Evolutionary conservation across 2,888 invertebrate species (phyloP).

Genomic region (Brenthis daphne): DNA sequence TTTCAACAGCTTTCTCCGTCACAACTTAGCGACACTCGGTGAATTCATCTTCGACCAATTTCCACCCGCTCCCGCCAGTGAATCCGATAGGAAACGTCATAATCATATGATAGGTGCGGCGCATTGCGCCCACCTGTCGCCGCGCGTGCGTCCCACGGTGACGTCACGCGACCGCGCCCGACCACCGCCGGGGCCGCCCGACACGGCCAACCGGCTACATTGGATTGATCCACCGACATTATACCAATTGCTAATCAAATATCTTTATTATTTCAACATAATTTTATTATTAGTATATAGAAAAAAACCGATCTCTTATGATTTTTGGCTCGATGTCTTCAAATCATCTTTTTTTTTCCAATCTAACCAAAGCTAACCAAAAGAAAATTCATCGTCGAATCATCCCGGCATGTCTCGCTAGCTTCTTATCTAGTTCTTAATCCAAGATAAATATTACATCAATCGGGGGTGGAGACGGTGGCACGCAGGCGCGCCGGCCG

Average conservation of each 20-base stretch:
- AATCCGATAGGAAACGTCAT: slow-evolving; percentile 75
- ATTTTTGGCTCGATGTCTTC: neutral
- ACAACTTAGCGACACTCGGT: slow-evolving; percentile 37
- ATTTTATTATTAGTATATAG: slow-evolving; percentile 14
- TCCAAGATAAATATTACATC: slow-evolving; percentile 82
- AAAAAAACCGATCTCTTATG: neutral
- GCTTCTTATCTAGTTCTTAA: slow-evolving; percentile 76
- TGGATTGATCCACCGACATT: slow-evolving; percentile 69
- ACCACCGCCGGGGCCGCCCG: slow-evolving; percentile 50
- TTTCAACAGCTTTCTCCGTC: neutral
- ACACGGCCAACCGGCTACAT: slow-evolving; percentile 54
- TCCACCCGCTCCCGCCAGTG: slow-evolving; percentile 54
- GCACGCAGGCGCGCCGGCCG: slow-evolving; percentile 49
- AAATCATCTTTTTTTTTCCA: neutral
- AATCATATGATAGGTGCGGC: slow-evolving; percentile 80
- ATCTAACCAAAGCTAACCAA: slow-evolving; percentile 11
- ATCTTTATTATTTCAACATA: slow-evolving; percentile 41
- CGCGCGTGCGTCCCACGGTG: slow-evolving; percentile 78
- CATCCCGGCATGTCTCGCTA: slow-evolving; percentile 53
- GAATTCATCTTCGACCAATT: slow-evolving; percentile 61
- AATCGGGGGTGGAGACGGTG: slow-evolving; percentile 68
- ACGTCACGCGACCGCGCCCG: slow-evolving; percentile 65
- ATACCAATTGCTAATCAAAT: slow-evolving; percentile 59
- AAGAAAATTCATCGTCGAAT: slow-evolving; percentile 40
- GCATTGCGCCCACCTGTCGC: slow-evolving; percentile 81